Evolutionary conservation across 1,140 invertebrate genomes (phyloP), one percentile per base, ranked within the genome.

Genomic region (Magallana angulata): DNA sequence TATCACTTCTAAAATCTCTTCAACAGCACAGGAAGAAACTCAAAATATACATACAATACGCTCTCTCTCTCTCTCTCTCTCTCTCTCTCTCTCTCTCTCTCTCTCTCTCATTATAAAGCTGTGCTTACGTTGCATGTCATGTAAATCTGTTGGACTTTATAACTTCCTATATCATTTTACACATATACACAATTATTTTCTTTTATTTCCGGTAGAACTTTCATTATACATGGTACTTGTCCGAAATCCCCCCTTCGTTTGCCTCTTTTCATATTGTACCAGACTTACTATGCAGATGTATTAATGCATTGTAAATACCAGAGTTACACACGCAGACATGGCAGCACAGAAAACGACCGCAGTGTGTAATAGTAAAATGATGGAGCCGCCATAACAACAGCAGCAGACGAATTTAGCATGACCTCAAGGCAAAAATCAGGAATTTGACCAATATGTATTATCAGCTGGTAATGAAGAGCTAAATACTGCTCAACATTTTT

Each of bases 271-370:
- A 11, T 36, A 30, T 76, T 30, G 68, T 76, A 24, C 24, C 24
- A 9, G 8, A 30, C 24, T 76, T 30, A 30, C 24, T 76, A 36
- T 76, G 24, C 68, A 24, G 68, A 76, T 30, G 68, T 30, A 11
- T 30, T 76, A 30, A 30, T 76, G 36, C 36, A 76, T 30, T 76
- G 68, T 76, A 76, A 76, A 76, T 76, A 76, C 68, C 68, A 24
- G 24, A 12, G 68, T 76, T 76, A 76, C 68, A 76, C 68, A 36
- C 18, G 18, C 64, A 71, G 64, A 24, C 64, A 71, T 30, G 9
- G 68, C 9, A 36, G 68, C 9, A 36, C 14, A 30, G 14, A 76
- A 24, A 24, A 18, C 9, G 68, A 4, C 14, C 18, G 64, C n/a
- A 7, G 16, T 76, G 11, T 76, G 68, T 12, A 16, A 62, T 62